Evolutionary conservation across 2,888 invertebrate genomes (phyloP).

Genomic region (Taenaris catops): DNA sequence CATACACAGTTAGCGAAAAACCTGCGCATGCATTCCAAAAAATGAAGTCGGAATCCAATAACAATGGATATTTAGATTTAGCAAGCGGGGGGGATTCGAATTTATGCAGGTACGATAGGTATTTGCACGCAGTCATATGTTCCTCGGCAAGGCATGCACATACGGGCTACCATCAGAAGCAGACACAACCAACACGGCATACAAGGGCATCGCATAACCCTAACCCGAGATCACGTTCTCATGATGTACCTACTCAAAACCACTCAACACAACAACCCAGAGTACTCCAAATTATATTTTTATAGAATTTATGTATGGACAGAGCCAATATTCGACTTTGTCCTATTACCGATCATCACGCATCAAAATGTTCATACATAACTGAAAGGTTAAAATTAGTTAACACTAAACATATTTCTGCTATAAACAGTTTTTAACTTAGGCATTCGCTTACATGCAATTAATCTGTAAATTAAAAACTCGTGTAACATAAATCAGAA

Average conservation of each 20-base stretch:
- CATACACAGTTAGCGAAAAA: conserved; percentile 75
- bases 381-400: no score
- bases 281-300: conserved; percentile 72
- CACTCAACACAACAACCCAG: conserved; percentile 51
- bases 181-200: conserved; percentile 38
- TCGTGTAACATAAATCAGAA: no score
- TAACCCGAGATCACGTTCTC: conserved; percentile 52
- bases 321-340: no score
- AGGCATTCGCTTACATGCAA: no score
- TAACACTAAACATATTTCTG: no score
- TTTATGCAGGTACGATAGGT: conserved; percentile 79
- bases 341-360: no score
- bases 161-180: conserved; percentile 68
- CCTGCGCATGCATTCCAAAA: conserved; percentile 61
- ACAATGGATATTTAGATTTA: conserved; percentile 81
- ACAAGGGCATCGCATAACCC: conserved; percentile 36
- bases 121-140: conserved; percentile 82
- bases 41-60: conserved; percentile 51
- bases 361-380: no score
- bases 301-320: no score
- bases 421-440: no score
- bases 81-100: conserved; percentile 80
- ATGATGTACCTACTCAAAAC: conserved; percentile 47
- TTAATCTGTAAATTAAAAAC: no score
- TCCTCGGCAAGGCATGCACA: conserved; percentile 70